These are phyloP conservation scores for Muntiacus reevesi DNA, from an alignment of 2,113 vertebrate species.

Conservation along the genomic window DNA sequence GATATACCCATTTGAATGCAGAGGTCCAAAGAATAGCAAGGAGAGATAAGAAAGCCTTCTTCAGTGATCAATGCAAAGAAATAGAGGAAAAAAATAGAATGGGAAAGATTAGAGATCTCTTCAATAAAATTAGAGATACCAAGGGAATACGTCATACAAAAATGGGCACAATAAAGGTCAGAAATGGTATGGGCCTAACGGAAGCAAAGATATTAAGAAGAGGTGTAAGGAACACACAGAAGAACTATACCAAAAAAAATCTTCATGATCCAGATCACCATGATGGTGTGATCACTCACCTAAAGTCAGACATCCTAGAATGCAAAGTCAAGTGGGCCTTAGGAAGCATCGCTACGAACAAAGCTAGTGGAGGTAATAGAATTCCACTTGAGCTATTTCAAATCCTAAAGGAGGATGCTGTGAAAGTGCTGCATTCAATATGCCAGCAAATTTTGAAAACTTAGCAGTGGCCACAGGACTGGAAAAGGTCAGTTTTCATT, in stretches of 20 bases:
- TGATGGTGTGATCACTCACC: background rate
- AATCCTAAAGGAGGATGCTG: background rate
- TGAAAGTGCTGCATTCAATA: background rate
- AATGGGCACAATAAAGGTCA: background rate
- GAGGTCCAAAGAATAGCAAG: background rate
- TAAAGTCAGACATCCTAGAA: background rate
- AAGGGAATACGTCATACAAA: background rate
- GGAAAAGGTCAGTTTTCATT: background rate
- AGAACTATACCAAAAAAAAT: background rate
- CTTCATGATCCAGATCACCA: background rate
- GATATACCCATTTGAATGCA: background rate
- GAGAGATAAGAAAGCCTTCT: background rate
- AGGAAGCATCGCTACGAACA: too few relatives aligned
- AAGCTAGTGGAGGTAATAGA: too few relatives aligned
- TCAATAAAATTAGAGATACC: background rate
- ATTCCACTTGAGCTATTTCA: background rate
- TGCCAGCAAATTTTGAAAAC: background rate
- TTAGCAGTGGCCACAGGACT: background rate
- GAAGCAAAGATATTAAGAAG: background rate
- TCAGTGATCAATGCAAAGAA: background rate
- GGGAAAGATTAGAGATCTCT: background rate
- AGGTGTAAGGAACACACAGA: background rate
- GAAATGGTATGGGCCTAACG: background rate
- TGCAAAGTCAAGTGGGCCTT: too few relatives aligned
- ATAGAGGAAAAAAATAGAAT: background rate